These are phyloP conservation scores for Pao palembangensis DNA, from an alignment of 2,113 vertebrate genomes.

Conservation along the genomic window DNA sequence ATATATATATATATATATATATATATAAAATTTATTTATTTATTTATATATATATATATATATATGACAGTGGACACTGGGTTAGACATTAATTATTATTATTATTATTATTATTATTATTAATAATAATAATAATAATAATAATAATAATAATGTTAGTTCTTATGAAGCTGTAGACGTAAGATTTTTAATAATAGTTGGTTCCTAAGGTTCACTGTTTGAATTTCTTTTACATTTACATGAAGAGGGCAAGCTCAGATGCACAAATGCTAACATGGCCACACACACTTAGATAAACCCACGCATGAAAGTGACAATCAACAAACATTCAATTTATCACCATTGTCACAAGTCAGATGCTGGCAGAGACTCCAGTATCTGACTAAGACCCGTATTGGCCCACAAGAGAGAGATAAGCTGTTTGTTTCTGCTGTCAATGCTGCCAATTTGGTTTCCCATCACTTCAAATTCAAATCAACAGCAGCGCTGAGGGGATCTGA, in stretches of 20 bases:
- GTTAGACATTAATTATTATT: no score
- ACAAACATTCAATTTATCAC: slow-evolving; percentile 70
- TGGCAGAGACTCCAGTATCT: slow-evolving; percentile 64
- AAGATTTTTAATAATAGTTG: no score
- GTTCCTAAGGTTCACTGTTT: no score
- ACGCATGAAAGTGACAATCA: slow-evolving; percentile 53
- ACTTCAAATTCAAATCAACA: slow-evolving; percentile 76
- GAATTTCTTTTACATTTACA: neutral
- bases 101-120: no score
- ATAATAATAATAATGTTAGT: no score
- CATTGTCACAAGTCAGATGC: slow-evolving; percentile 70
- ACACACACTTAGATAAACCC: slow-evolving; percentile 9
- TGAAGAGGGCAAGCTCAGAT: neutral
- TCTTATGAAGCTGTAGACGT: no score
- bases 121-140: no score
- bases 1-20: no score
- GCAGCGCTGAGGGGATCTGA: slow-evolving; percentile 66
- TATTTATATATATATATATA: no score
- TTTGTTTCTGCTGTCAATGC: slow-evolving; percentile 74
- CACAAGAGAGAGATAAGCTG: slow-evolving; percentile 71
- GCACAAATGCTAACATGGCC: slow-evolving; percentile 10
- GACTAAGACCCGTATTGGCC: slow-evolving; percentile 69
- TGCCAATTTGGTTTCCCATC: slow-evolving; percentile 73
- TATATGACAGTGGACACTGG: no score
- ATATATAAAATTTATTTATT: no score